Evolutionary conservation across 2,113 vertebrate genomes (phyloP).

Genomic region (Eira barbara): DNA sequence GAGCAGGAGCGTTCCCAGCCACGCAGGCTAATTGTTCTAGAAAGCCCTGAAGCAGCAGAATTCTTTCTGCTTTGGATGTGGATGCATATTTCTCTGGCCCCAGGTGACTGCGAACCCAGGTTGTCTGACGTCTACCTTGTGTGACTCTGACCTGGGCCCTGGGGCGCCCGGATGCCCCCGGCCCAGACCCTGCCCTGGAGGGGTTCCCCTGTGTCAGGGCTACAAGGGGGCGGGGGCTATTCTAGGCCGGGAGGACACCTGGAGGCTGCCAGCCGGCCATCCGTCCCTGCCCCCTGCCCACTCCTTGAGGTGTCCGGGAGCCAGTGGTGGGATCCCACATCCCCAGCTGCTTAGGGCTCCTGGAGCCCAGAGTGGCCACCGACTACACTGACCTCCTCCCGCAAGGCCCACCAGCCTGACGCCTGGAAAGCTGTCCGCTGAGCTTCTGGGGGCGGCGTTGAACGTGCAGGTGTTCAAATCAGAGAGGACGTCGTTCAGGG

Average conservation of each 20-base stretch:
- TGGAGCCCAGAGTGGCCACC: accelerated
- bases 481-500: accelerated
- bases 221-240: neutral
- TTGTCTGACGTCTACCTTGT: accelerated
- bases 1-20: neutral
- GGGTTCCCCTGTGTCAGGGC: neutral
- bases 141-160: neutral
- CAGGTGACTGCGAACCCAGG: accelerated
- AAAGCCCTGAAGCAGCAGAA: neutral
- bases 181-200: neutral
- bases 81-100: neutral
- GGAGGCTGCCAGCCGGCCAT: neutral
- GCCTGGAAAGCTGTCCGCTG: neutral
- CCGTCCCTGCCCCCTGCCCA: neutral
- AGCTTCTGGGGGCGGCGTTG: accelerated
- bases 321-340: too few relatives aligned
- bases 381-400: accelerated
- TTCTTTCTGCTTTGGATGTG: accelerated
- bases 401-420: accelerated
- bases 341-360: neutral
- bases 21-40: neutral
- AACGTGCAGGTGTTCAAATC: accelerated
- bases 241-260: neutral
- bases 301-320: neutral
- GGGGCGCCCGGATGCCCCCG: too few relatives aligned